Percentiles rank a stretch among this genome's conserved stretches.
These are phyloP conservation scores for Oligia strigilis DNA, from an alignment of 2,888 invertebrate genomes.

Conservation along the genomic window DNA sequence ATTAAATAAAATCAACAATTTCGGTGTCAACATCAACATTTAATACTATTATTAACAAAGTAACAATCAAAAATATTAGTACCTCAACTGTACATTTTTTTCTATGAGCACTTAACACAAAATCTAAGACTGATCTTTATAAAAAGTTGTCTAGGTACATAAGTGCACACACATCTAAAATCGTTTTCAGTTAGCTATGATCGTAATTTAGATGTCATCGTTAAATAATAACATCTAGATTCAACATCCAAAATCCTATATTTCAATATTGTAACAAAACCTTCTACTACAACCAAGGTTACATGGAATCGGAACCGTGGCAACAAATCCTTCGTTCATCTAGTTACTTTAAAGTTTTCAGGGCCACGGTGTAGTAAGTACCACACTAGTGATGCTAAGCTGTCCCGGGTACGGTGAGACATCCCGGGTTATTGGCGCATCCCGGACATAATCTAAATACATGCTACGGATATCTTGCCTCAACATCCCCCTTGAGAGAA, in stretches of 20 bases:
- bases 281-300: neutral
- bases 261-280: neutral
- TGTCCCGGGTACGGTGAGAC: slow-evolving; percentile 6
- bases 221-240: neutral
- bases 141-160: too few relatives aligned
- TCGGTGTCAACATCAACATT: too few relatives aligned
- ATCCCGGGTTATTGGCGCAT: slow-evolving; percentile 34
- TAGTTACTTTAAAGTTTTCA: slow-evolving; percentile 38
- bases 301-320: slow-evolving; percentile 3
- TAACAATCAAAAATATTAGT: too few relatives aligned
- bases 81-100: too few relatives aligned
- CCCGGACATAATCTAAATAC: slow-evolving; percentile 22
- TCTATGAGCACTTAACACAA: too few relatives aligned
- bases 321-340: slow-evolving; percentile 17
- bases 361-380: slow-evolving; percentile 9
- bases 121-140: too few relatives aligned
- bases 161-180: too few relatives aligned
- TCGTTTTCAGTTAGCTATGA: neutral
- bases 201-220: neutral
- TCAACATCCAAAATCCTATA: neutral
- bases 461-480: neutral
- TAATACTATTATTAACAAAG: too few relatives aligned
- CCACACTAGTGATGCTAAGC: slow-evolving; percentile 50
- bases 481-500: slow-evolving; percentile 1
- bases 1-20: too few relatives aligned